Percentiles rank a stretch among this genome's conserved stretches.
Evolutionary conservation across 2,113 vertebrate species (phyloP).

Genomic region (Opisthocomus hoazin): DNA sequence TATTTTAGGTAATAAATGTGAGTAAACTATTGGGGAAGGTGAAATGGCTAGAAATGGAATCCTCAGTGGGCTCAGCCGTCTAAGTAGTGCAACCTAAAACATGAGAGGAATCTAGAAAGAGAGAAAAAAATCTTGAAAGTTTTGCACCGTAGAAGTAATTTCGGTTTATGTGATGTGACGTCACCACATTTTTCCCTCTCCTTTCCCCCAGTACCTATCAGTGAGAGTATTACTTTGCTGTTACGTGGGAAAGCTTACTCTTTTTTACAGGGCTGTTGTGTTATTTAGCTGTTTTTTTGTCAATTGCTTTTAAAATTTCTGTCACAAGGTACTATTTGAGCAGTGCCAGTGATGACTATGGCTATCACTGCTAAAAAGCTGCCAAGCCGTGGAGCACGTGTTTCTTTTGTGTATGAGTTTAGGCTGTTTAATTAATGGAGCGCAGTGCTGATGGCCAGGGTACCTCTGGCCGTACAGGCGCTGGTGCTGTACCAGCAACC

Average conservation of each 20-base stretch:
- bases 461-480: not conserved
- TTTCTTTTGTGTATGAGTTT: not conserved
- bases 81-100: not conserved
- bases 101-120: not conserved
- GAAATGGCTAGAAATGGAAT: not conserved
- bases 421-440: not conserved
- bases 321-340: not conserved
- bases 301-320: not conserved
- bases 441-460: not conserved
- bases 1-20: not conserved
- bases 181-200: not conserved
- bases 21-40: not conserved
- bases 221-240: not conserved
- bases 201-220: not conserved
- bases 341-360: not conserved
- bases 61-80: not conserved
- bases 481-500: not conserved
- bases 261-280: not conserved
- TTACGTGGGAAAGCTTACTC: not conserved
- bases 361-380: not conserved
- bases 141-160: not conserved
- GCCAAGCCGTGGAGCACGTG: not conserved
- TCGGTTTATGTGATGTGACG: conserved; percentile 10
- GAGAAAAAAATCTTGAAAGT: not conserved
- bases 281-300: not conserved